A percentile compares a stretch with the other conserved stretches of the same genome.
These are phyloP conservation scores for Kradibia gibbosae DNA, from an alignment of 1,140 invertebrate species.

Conservation along the genomic window DNA sequence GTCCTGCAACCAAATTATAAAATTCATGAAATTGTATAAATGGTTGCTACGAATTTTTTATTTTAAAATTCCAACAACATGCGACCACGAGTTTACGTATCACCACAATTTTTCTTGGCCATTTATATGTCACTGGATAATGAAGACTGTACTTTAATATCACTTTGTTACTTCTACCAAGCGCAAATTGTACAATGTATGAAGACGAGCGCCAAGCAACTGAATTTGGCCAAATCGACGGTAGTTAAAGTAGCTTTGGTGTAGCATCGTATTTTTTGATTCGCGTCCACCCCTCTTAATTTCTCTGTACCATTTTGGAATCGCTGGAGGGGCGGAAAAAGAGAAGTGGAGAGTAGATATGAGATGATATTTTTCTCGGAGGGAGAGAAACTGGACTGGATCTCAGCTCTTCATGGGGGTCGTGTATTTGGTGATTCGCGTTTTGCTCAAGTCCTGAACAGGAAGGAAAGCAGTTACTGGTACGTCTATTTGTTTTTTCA, in stretches of 20 bases:
- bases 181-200: constrained; percentile 12
- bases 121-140: not conserved
- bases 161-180: not conserved
- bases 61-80: not conserved
- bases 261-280: not conserved
- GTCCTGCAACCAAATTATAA: constrained; percentile 2
- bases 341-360: not conserved
- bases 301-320: not conserved
- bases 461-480: constrained; percentile 31
- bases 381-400: constrained; percentile 33
- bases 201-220: constrained; percentile 26
- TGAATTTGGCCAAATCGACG: constrained; percentile 1
- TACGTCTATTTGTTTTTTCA: not conserved
- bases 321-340: constrained; percentile 6
- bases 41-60: not conserved
- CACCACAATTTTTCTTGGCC: not conserved
- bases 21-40: not conserved
- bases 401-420: constrained; percentile 31
- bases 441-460: not conserved
- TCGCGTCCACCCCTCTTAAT: constrained; percentile 15
- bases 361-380: constrained; percentile 11
- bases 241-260: not conserved
- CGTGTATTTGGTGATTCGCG: not conserved
- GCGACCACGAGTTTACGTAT: not conserved
- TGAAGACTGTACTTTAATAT: not conserved